phyloP scores from a whole-genome alignment of 2,888 invertebrate species.

The Rhamphomyia laevipes region DNA sequence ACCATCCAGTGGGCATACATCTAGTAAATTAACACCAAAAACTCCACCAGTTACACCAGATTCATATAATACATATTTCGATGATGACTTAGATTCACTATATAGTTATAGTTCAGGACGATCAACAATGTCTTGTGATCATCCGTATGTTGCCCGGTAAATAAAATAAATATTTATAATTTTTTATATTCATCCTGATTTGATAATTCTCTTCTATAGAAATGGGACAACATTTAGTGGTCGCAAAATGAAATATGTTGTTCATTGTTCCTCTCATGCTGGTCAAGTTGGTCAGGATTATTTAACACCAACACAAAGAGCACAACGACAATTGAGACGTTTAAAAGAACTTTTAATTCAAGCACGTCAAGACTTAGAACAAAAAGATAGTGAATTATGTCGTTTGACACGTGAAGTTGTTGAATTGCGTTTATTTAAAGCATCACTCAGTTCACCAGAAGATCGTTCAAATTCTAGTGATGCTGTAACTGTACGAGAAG shows the following conservation, averaged over 20 bases:
- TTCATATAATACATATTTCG: slow-evolving; percentile 42
- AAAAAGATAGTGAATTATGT: slow-evolving; percentile 68
- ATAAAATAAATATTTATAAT: slow-evolving; percentile 12
- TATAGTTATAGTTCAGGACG: slow-evolving; percentile 69
- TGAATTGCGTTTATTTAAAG: slow-evolving; percentile 67
- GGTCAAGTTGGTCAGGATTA: slow-evolving; percentile 70
- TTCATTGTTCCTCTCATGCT: slow-evolving; percentile 72
- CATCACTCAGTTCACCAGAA: slow-evolving; percentile 65
- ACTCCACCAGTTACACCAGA: slow-evolving; percentile 53
- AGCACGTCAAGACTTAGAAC: slow-evolving; percentile 64
- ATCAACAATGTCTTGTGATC: slow-evolving; percentile 55
- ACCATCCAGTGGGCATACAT: slow-evolving; percentile 4
- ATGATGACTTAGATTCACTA: slow-evolving; percentile 64
- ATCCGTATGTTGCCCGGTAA: slow-evolving; percentile 62
- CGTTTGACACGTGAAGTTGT: slow-evolving; percentile 65
- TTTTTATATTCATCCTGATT: neutral
- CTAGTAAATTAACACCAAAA: slow-evolving; percentile 36
- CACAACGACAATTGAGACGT: slow-evolving; percentile 65
- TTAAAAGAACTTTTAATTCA: slow-evolving; percentile 60
- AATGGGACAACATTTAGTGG: slow-evolving; percentile 61
- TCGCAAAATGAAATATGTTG: slow-evolving; percentile 63
- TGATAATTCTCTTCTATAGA: slow-evolving; percentile 22
- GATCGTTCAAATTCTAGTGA: slow-evolving; percentile 68
- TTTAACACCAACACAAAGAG: slow-evolving; percentile 77
- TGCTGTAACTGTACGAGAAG: slow-evolving; percentile 62